These are phyloP conservation scores for Acheta domesticus DNA, from an alignment of 2,888 invertebrate species.

Conservation along the genomic window DNA sequence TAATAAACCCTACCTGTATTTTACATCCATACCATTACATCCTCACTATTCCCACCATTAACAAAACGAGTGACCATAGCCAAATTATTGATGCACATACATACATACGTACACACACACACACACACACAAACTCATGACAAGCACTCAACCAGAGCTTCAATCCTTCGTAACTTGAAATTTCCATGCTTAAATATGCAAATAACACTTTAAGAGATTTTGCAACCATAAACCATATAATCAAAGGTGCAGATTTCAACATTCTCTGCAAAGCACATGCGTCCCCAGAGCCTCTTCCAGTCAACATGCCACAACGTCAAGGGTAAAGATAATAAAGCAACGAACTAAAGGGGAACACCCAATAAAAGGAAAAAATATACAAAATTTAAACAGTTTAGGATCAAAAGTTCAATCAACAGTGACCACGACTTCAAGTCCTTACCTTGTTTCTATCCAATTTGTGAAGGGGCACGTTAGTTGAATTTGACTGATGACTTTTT, in stretches of 20 bases:
- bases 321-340: neutral
- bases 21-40: too few species aligned
- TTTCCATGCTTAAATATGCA: too few species aligned
- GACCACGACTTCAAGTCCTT: conserved; percentile 24
- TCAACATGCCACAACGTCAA: neutral
- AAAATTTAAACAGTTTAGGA: neutral
- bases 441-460: conserved; percentile 38
- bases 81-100: neutral
- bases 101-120: conserved; percentile 23
- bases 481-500: neutral
- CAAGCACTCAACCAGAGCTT: conserved; percentile 10
- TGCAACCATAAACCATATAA: too few species aligned
- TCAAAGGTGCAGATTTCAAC: too few species aligned
- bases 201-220: too few species aligned
- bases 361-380: conserved; percentile 3
- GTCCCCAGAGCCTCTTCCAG: too few species aligned
- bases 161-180: neutral
- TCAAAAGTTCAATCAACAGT: neutral
- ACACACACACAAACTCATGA: conserved; percentile 18
- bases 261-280: too few species aligned
- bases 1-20: too few species aligned
- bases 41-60: too few species aligned
- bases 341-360: neutral
- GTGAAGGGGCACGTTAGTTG: conserved; percentile 26
- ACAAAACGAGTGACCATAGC: too few species aligned